Evolutionary conservation across 2,113 vertebrate species (phyloP), one percentile per base, ranked within the genome.

Genomic region (Osmerus eperlanus): DNA sequence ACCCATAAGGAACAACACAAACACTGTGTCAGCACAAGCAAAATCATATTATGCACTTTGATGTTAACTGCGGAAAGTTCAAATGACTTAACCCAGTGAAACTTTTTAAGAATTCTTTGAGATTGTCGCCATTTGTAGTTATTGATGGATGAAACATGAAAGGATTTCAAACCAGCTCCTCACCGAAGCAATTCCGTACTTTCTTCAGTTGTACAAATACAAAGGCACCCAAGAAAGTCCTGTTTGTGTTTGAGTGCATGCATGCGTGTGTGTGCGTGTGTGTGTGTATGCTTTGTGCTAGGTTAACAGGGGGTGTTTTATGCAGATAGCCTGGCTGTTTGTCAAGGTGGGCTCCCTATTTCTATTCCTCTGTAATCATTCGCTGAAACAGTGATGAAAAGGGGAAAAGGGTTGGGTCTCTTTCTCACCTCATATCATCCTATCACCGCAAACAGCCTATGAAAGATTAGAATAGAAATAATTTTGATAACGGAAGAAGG

Each of bases 111-210:
- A 62, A 62, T 63, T 63, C 61, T 29, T 29, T 1, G 61, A 63
- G 25, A 18, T 29, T 6, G 61, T 36, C 32, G 4, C 4, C 3
- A 29, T 63, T 63, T 63, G 61, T 63, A 23, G 1, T 63, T 63
- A 28, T 15, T 4, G 13, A 7, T 28, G 61, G 28, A 14, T 63
- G 16, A 14, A 23, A 28, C 61, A 62, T 29, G 21, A 61, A 14
- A 61, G 59, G 21, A 28, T 28, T 15, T 29, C 18, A 6, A 28
- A 32, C 13, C 21, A 32, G 6, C 59, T 65, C 63, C 36, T 41
- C 29, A 68, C 72, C 70, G 74, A 79, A 36, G 32, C 3, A 4
- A 36, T 36, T 36, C 6, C 32, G 7, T 23, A 36, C 32, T 36
- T 36, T 36, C 32, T 36, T 36, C 32, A 36, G 32, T 36, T 36